phyloP scores from a whole-genome alignment of 2,888 invertebrate species.

The Eudasyphora cyanicolor region DNA sequence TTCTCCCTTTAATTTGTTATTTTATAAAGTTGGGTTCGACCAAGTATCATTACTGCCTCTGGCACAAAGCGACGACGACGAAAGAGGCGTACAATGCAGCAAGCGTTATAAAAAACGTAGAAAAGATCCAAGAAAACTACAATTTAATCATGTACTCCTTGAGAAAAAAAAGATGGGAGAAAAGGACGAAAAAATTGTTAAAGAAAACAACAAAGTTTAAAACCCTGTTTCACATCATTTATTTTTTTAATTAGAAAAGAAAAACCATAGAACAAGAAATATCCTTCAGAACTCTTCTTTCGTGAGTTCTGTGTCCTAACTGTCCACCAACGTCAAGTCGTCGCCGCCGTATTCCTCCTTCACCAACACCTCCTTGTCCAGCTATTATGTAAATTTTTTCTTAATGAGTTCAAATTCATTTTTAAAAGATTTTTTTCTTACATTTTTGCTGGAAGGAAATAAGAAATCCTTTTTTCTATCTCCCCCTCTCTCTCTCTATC shows the following conservation, averaged over 20 bases:
- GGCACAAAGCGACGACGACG: not conserved
- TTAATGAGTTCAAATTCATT: constrained; percentile 45
- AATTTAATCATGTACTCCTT: constrained; percentile 33
- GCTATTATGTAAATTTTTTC: constrained; percentile 37
- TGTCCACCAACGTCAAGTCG: constrained; percentile 10
- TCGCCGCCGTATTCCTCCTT: not conserved
- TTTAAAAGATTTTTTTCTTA: constrained; percentile 32
- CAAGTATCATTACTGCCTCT: not conserved
- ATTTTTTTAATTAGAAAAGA: constrained; percentile 56
- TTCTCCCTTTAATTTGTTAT: not conserved
- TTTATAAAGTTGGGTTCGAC: not conserved
- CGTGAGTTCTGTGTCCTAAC: constrained; percentile 24
- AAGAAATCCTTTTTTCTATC: not conserved
- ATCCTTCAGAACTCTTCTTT: constrained; percentile 35
- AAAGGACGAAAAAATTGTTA: constrained; percentile 17
- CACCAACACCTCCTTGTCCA: not conserved
- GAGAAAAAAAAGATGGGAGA: not conserved
- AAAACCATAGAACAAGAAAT: constrained; percentile 38
- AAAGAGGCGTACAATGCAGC: not conserved
- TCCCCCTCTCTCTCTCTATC: not conserved
- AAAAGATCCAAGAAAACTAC: constrained; percentile 32
- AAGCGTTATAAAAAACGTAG: not conserved
- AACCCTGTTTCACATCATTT: constrained; percentile 58
- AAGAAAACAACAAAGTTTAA: constrained; percentile 42
- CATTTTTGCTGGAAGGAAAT: not conserved